Evolutionary conservation across 2,113 vertebrate species (phyloP).

Genomic region (Pycnonotus jocosus): DNA sequence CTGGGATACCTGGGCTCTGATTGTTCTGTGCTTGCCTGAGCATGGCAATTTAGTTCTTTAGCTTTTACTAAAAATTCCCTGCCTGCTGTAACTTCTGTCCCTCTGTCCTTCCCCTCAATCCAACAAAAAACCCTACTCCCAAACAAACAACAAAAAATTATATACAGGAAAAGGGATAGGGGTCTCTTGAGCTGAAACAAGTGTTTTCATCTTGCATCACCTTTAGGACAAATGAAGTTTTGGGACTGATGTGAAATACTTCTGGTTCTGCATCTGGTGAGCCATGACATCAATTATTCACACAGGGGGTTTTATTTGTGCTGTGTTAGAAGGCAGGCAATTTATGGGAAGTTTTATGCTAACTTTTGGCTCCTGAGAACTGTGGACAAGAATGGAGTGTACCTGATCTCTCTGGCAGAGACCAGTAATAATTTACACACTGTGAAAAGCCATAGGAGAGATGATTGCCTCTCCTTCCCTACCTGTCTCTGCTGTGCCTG

Average conservation of each 20-base stretch:
- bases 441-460: not conserved
- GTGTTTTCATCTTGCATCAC: not conserved
- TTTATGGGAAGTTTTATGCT: not conserved
- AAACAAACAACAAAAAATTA: not conserved
- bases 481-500: not conserved
- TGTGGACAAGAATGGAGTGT: not conserved
- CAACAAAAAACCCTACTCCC: not conserved
- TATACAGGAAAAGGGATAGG: not conserved
- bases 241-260: not conserved
- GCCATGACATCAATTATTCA: not conserved
- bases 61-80: not conserved
- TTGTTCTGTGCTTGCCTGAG: not conserved
- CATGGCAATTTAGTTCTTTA: not conserved
- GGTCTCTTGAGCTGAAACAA: not conserved
- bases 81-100: not conserved
- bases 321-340: not conserved
- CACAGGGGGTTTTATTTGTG: not conserved
- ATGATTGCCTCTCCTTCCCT: not conserved
- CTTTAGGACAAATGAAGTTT: not conserved
- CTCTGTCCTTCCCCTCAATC: fast-evolving
- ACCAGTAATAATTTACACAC: not conserved
- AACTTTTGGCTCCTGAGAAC: not conserved
- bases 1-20: not conserved
- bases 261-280: not conserved
- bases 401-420: not conserved